Base-by-base conservation (phyloP, 2,888 invertebrate genomes). In the Drosophila tanythrix region DNA sequence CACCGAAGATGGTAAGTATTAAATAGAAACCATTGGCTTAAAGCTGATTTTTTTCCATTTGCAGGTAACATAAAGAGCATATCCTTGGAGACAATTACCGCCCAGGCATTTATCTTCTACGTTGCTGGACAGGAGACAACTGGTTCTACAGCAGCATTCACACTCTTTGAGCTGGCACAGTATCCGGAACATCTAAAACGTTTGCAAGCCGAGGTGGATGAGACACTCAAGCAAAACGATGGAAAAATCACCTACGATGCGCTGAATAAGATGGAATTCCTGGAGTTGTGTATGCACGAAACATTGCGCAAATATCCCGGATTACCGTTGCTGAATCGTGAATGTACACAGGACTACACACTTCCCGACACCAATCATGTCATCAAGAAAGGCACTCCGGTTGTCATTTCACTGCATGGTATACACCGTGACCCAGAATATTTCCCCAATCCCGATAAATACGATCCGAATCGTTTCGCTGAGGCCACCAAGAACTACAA, bases 51-150 rank as follows among this genome's bases (percentile, higher is more conserved):
- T 3, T 3, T 53, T 11, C 0, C 18, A 5, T 5, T 36, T 50
- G 0, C 48, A 91, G 89, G 81, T 1, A 70, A 74, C 7, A 55
- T 84, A 5, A 87, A 89, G 61, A 78, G 86, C 4, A 76, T 92
- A 62, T 87, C 92, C 0, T 43, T 91, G 48, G 92, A 93, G 60
- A 60, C 79, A 8, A 89, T 91, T 38, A 91, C 93, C 0, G 92
- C 93, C 0, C 93, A 94, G 67, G 89, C 91, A 0, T 91, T 93
- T 29, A 77, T 93, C 21, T 93, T 94, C 73, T 93, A 93, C 61
- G 71, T 93, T 5, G 94, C 93, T 33, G 94, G 94, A 0, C 93
- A 92, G 48, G 94, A 94, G 78, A 93, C 94, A 0, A 92, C 93
- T 0, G 92, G 93, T 0, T 91, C 93, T 0, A 90, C 93, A 0